phyloP scores from a whole-genome alignment of 2,113 vertebrate species.

The Circaetus gallicus region DNA sequence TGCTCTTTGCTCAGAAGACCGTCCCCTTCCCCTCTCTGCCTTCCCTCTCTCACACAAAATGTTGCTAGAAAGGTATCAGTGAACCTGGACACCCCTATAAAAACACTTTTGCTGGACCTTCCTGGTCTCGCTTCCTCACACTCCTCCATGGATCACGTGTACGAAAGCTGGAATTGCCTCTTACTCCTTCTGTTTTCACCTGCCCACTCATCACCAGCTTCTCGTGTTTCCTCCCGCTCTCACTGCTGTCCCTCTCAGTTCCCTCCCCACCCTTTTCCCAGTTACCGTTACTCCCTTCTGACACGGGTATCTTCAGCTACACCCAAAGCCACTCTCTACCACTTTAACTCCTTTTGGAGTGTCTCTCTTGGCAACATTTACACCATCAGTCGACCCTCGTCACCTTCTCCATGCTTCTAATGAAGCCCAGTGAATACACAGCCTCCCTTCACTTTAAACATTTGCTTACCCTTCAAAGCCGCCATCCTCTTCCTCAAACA shows the following conservation, averaged over 20 bases:
- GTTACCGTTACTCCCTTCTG: not conserved
- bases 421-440: not conserved
- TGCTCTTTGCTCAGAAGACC: not conserved
- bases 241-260: not conserved
- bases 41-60: not conserved
- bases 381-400: accelerated
- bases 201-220: not conserved
- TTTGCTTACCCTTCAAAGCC: not conserved
- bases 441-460: not conserved
- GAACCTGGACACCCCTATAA: not conserved
- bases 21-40: not conserved
- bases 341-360: not conserved
- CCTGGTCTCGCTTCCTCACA: not conserved
- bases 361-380: not conserved
- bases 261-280: not conserved
- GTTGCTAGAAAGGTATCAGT: not conserved
- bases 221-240: not conserved
- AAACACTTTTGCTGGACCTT: not conserved
- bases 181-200: not conserved
- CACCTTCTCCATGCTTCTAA: not conserved
- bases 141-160: not conserved
- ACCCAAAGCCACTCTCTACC: not conserved
- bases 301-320: not conserved
- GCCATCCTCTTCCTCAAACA: not conserved
- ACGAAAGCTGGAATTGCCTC: not conserved